A percentile compares a stretch with the other conserved stretches of the same genome.
phyloP scores from a whole-genome alignment of 2,888 invertebrate species.

The Heliconius aoede region DNA sequence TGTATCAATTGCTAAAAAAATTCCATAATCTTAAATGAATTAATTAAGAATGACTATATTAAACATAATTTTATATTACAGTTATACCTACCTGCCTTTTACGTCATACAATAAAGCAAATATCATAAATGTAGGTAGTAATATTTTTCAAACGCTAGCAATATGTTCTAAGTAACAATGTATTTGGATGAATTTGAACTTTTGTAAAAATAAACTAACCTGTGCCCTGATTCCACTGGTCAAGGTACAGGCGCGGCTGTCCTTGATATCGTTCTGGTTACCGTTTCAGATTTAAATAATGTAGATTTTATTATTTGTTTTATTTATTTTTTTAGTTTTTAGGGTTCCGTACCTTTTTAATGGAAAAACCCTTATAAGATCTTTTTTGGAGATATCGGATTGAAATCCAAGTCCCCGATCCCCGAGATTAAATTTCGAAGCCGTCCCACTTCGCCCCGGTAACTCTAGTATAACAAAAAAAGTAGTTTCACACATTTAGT shows the following conservation, averaged over 20 bases:
- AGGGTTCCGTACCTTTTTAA: no score
- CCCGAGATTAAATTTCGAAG: no score
- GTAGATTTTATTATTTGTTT: neutral
- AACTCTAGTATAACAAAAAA: no score
- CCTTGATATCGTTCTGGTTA: conserved; percentile 28
- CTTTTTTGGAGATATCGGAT: no score
- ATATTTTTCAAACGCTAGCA: neutral
- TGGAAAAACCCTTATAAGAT: no score
- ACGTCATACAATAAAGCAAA: neutral
- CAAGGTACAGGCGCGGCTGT: conserved; percentile 43
- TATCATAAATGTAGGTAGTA: neutral
- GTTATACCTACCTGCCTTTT: no score
- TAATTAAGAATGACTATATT: no score
- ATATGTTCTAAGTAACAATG: conserved; percentile 9
- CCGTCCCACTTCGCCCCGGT: neutral
- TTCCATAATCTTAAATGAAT: no score
- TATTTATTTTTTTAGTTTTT: neutral
- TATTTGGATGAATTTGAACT: neutral
- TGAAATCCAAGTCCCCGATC: no score
- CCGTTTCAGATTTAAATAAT: conserved; percentile 11
- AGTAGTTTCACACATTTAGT: no score
- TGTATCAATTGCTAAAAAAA: neutral
- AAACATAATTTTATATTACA: no score
- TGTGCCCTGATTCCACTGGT: conserved; percentile 42
- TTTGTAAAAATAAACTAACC: neutral